Conservation (phyloP, 64 coral and sea anemone species). For the Catalaphyllia jardinei region DNA sequence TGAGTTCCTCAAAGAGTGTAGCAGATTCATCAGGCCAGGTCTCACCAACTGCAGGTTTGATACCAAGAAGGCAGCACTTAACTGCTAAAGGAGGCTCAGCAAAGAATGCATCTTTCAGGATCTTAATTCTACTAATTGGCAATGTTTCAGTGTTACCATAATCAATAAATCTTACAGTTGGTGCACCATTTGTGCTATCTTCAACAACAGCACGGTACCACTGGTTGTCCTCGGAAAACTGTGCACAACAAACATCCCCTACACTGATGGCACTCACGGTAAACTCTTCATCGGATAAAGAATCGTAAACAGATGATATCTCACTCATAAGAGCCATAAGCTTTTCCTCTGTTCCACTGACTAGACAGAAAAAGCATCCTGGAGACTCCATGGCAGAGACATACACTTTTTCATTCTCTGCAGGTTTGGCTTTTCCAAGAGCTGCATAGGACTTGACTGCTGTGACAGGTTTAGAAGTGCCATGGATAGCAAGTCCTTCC, state of each 20-base stretch:
- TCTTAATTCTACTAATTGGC: conserved; percentile 17
- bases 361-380: conserved; percentile 49
- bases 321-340: conserved; percentile 32
- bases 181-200: background rate
- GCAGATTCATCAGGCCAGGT: conserved; percentile 43
- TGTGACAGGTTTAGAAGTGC: background rate
- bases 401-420: conserved; percentile 38
- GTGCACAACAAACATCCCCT: conserved; percentile 53
- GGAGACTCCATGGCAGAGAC: conserved; percentile 58
- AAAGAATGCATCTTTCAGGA: conserved; percentile 33
- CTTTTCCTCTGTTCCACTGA: conserved; percentile 53
- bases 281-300: background rate
- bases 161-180: conserved; percentile 77
- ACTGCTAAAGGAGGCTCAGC: conserved; percentile 49
- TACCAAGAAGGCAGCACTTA: conserved; percentile 54
- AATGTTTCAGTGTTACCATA: conserved; percentile 82
- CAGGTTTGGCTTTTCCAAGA: background rate
- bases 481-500: conserved; percentile 17
- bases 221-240: conserved; percentile 64
- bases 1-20: conserved; percentile 21
- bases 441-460: background rate
- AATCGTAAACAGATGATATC: conserved; percentile 50
- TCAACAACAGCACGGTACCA: conserved; percentile 85
- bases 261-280: background rate
- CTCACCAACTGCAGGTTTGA: conserved; percentile 18